Base-by-base conservation (phyloP, 1,140 invertebrate species). In the Philopotamus ludificatus region DNA sequence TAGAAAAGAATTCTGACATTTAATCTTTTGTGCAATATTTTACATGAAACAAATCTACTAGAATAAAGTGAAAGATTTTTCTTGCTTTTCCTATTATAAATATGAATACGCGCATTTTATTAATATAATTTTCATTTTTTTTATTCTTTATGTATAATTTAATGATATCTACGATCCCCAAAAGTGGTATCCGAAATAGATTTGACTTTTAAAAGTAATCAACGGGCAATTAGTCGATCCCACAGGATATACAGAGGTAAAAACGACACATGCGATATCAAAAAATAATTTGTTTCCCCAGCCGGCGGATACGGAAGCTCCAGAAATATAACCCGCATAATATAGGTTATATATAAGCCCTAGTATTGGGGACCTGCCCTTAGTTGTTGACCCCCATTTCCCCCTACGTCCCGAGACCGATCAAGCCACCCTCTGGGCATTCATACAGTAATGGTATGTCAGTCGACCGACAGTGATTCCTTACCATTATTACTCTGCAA, bases 401-500 rank as follows among this genome's bases (percentile, higher is more conserved):
- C 50, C 50, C 47, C 50, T 53, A 25, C 50, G 7, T 25, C 22
- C 21, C 49, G 4, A 10, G 4, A 50, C 21, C 23, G 50, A 45
- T 45, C 7, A 4, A 45, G 23, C 22, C 25, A 57, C 28, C 53
- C 28, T 7, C 9, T 51, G 49, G 49, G 49, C 49, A 51, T 51
- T 51, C 18, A 9, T 16, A 8, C 8, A 25, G 53, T 42, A 57
- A 57, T 57, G 53, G 34, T 42, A 57, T 57, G 53, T 57, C 53
- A 57, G 23, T 26, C 28, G 18, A n/a, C 20, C 28, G 28, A 22
- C 51, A 54, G 4, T 54, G 53, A 57, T 57, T 57, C 53, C 25
- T 57, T 57, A 57, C 53, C 41, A 25, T 57, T 57, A 57, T 57
- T 25, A 41, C 53, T 16, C 12, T 54, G 20, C 22, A 12, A 2